Base-by-base conservation (phyloP, 2,888 invertebrate genomes). In the Lepidocyrtinus sp. region DNA sequence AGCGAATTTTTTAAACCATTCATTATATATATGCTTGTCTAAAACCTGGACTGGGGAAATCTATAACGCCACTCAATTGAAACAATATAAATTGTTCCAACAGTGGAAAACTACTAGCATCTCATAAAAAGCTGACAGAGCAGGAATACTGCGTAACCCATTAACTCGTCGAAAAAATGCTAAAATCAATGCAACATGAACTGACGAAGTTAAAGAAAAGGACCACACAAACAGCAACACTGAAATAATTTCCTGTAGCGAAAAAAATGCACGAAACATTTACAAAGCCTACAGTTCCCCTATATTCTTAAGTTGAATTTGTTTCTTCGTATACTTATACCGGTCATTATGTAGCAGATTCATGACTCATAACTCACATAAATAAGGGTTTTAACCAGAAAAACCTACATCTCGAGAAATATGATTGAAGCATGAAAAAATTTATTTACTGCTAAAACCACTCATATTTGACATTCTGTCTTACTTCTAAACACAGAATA, bases 391-490 rank as follows among this genome's bases (percentile, higher is more conserved):
- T 5, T 27, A 27, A 59, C n/a, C 15, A 7, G 36, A 36, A 36
- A 36, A 36, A 36, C 36, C 5, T 36, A 36, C 36, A 36, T 7
- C 36, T 36, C 5, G 36, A 36, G 36, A 36, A n/a, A 36, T 36
- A 12, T 36, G 36, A 36, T 36, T 36, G 1, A 19, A 71, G 24
- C 74, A 74, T 74, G 75, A 69, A 75, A 75, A 75, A 75, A 75
- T 75, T 75, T 69, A 75, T 75, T 75, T 68, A 67, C 75, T 75
- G n/a, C 45, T 7, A 36, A 68, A 63, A 68, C 75, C 62, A 68
- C 75, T 77, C 70, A 77, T 71, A 77, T 65, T 77, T 77, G 76
- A 77, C 76, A 77, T 77, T 77, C 71, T 64, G 76, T 65, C 36
- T n/a, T n/a, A 77, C 59, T 64, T 25, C 76, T 27, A 70, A 70